Evolutionary conservation across 2,797 vertebrate genomes (phyloP).

Genomic region (Streptopelia turtur): DNA sequence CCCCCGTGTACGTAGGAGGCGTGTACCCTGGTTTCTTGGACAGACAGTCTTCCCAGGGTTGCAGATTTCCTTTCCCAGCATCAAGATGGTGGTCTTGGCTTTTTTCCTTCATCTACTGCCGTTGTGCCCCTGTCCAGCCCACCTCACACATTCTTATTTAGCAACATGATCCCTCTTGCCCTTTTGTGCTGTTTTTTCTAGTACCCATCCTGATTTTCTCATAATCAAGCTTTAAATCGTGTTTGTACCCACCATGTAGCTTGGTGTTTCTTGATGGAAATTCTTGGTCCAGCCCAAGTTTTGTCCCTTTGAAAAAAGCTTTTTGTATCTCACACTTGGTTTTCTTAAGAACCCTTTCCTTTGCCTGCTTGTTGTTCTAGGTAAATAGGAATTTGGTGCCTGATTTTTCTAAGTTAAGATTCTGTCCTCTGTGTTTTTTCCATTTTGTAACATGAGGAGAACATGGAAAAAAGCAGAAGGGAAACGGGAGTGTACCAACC

Average conservation of each 20-base stretch:
- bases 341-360: background rate
- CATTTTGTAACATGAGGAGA: background rate
- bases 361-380: background rate
- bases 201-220: background rate
- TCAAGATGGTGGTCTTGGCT: background rate
- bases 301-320: background rate
- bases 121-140: background rate
- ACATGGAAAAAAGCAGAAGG: background rate
- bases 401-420: background rate
- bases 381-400: background rate
- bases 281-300: background rate
- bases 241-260: background rate
- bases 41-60: background rate
- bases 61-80: background rate
- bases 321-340: background rate
- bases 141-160: fast-evolving
- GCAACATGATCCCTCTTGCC: background rate
- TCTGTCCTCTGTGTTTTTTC: background rate
- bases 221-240: background rate
- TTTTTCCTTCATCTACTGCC: background rate
- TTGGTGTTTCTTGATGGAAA: background rate
- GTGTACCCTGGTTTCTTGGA: background rate
- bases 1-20: fast-evolving
- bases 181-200: background rate
- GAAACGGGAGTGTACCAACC: background rate